Conservation (phyloP, 1,140 invertebrate genomes). For the Aethina tumida region DNA sequence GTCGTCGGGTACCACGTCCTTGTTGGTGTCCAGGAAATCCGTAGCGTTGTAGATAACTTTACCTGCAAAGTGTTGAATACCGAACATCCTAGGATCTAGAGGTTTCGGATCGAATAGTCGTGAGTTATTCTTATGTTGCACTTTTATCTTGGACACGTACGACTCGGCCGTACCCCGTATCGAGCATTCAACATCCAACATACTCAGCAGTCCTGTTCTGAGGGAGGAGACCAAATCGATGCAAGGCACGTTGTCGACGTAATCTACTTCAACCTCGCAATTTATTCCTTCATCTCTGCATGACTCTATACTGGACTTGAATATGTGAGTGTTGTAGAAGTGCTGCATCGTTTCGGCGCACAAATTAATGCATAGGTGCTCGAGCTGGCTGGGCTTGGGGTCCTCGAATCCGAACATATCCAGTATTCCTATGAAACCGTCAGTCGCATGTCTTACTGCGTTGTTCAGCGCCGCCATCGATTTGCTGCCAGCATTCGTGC, state of each 20-base stretch:
- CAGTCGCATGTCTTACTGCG: constrained; percentile 84
- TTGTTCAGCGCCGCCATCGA: constrained; percentile 88
- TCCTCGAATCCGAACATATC: constrained; percentile 97
- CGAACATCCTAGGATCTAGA: constrained; percentile 71
- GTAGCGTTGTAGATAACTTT: constrained; percentile 82
- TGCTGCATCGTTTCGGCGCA: constrained; percentile 96
- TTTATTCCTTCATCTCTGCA: constrained; percentile 87
- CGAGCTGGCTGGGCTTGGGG: constrained; percentile 78
- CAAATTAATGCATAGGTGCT: constrained; percentile 89
- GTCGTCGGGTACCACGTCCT: constrained; percentile 85
- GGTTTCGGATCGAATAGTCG: constrained; percentile 65
- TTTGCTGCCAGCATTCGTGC: constrained; percentile 66
- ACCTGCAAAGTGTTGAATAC: constrained; percentile 86
- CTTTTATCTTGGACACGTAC: constrained; percentile 77
- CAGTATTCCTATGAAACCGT: constrained; percentile 88
- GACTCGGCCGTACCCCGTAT: constrained; percentile 77
- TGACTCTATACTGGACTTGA: constrained; percentile 88
- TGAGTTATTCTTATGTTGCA: constrained; percentile 71
- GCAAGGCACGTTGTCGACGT: constrained; percentile 91
- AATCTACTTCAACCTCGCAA: constrained; percentile 86
- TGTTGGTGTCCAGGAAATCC: constrained; percentile 85
- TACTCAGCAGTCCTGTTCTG: constrained; percentile 80
- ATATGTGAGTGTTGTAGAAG: constrained; percentile 94
- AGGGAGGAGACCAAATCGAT: constrained; percentile 91
- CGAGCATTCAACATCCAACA: constrained; percentile 88